These are phyloP conservation scores for Indri indri DNA, from an alignment of 2,113 vertebrate genomes.

Conservation along the genomic window DNA sequence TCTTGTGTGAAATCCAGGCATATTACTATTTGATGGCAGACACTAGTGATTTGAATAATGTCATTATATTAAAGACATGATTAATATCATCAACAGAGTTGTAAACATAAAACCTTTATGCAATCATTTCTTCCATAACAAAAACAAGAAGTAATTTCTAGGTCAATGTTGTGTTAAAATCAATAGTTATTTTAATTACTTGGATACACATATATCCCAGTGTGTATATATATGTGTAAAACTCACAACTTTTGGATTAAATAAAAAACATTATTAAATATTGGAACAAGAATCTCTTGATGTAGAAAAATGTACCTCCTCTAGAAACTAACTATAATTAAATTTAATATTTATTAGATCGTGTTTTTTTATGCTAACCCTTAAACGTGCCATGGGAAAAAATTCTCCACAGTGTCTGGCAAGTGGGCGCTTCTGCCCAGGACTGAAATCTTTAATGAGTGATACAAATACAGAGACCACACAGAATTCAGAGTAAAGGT, in stretches of 20 bases:
- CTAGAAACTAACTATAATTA: neutral
- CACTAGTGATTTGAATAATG: neutral
- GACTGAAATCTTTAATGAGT: neutral
- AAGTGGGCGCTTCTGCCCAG: neutral
- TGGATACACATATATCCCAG: neutral
- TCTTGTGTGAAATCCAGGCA: neutral
- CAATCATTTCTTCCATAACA: neutral
- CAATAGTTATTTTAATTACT: neutral
- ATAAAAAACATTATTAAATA: neutral
- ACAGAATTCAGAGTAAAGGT: neutral
- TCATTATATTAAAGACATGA: neutral
- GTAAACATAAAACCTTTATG: neutral
- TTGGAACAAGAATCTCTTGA: neutral
- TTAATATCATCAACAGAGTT: neutral
- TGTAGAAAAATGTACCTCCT: neutral
- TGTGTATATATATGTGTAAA: neutral
- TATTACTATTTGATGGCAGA: neutral
- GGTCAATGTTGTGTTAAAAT: neutral
- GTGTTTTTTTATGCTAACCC: neutral
- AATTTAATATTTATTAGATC: neutral
- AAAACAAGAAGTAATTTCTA: neutral
- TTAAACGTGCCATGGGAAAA: neutral
- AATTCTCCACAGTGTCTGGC: neutral
- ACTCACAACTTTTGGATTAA: neutral
- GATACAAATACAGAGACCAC: neutral